phyloP scores from a whole-genome alignment of 1,140 invertebrate genomes.

The Pseudomyrmex flavicornis region DNA sequence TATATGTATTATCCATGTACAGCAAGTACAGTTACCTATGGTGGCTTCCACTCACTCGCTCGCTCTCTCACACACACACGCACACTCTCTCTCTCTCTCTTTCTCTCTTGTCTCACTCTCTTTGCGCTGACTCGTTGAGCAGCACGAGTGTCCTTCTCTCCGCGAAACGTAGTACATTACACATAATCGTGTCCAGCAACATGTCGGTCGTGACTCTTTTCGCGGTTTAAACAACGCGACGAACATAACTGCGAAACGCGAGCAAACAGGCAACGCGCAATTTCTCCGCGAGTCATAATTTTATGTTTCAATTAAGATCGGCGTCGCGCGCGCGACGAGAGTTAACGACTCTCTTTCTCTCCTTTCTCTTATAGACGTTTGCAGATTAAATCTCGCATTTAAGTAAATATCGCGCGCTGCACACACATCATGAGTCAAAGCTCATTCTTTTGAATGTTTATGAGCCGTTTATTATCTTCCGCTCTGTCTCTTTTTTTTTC shows the following conservation, averaged over 20 bases:
- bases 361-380: too few relatives aligned
- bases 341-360: too few relatives aligned
- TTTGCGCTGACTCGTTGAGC: slow-evolving; percentile 33
- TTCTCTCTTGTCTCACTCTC: slow-evolving; percentile 42
- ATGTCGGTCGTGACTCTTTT: slow-evolving; percentile 44
- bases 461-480: slow-evolving; percentile 32
- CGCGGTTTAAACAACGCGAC: slow-evolving; percentile 40
- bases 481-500: background rate
- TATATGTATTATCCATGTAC: slow-evolving; percentile 77
- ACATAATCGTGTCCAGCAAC: slow-evolving; percentile 66
- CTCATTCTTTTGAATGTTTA: background rate
- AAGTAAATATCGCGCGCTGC: background rate
- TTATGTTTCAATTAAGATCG: slow-evolving; percentile 13
- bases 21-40: slow-evolving; percentile 78
- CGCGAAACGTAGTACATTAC: slow-evolving; percentile 56
- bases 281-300: slow-evolving; percentile 3
- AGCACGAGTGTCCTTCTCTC: slow-evolving; percentile 53
- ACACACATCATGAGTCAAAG: background rate
- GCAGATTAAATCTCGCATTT: background rate
- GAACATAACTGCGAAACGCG: slow-evolving; percentile 35
- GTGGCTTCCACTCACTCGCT: slow-evolving; percentile 56
- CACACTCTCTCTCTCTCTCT: slow-evolving; percentile 38
- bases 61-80: background rate
- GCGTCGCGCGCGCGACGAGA: background rate
- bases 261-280: slow-evolving; percentile 19